Evolutionary conservation across 2,888 invertebrate species (phyloP), one percentile per base, ranked within the genome.

Genomic region (Tipula helvola): DNA sequence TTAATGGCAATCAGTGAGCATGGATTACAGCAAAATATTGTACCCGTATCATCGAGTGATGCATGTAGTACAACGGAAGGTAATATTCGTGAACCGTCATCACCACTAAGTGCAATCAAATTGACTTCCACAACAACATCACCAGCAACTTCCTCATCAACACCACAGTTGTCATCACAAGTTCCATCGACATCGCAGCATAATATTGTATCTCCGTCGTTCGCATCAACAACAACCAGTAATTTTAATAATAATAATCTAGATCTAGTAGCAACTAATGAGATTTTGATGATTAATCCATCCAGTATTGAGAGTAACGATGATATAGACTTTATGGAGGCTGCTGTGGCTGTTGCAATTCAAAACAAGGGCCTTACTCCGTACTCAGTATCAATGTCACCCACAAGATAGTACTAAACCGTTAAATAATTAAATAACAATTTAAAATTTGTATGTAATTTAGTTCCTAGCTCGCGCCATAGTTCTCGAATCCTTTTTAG

Each of bases 331-430:
- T 87, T 88, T 71, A 87, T 88, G 84, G 88, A 88, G 42, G 86
- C 87, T 3, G 88, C 88, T 39, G 88, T 88, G 42, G 86, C 88
- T 36, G 86, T 86, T 36, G 88, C 88, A 10, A 88, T 88, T 47
- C 87, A 88, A 86, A 87, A 87, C 36, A 88, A 88, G 47, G 88
- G 88, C 10, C 85, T 88, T 12, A 57, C 86, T 5, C 57, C 86
- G 10, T 57, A 36, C n/a, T 13, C 52, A 36, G n/a, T 52, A 36
- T 57, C 86, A 28, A 52, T 52, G 52, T 86, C 86, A 39, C 52
- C 86, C 7, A 85, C 85, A 85, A 85, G 85, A 85, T 85, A 85
- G 85, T 85, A 85, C 1, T 85, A 42, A n/a, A 41, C 36, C 52
- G 16, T 16, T 57, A 44, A 10, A 52, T n/a, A 52, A 39, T 39